Evolutionary conservation across 2,113 vertebrate genomes (phyloP).

Genomic region (Myotis brandtii): DNA sequence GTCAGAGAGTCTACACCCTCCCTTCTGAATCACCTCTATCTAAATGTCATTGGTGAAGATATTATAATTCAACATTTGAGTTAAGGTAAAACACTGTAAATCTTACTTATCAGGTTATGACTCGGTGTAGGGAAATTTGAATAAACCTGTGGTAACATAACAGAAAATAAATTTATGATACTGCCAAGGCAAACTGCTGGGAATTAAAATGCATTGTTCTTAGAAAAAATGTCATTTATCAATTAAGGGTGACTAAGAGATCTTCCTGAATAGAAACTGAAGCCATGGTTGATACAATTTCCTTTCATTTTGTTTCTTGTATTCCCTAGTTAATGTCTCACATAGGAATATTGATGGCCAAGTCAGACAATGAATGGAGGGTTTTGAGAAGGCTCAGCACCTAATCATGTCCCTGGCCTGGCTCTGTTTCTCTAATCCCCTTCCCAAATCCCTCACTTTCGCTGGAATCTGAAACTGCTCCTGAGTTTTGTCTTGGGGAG

Average conservation of each 20-base stretch:
- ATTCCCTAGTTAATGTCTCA: not conserved
- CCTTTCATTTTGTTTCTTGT: not conserved
- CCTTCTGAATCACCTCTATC: constrained; percentile 59
- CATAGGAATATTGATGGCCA: not conserved
- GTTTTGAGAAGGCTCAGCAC: not conserved
- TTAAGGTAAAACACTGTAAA: constrained; percentile 48
- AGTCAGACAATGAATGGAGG: not conserved
- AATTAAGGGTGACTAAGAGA: not conserved
- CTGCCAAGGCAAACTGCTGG: not conserved
- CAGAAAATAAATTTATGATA: constrained; percentile 2
- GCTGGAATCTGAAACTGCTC: not conserved
- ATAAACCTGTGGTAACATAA: not conserved
- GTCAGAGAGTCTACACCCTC: constrained; percentile 5
- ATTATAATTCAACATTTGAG: constrained; percentile 55
- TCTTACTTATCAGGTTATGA: constrained; percentile 27
- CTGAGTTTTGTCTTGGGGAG: not conserved
- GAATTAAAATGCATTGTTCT: constrained; percentile 1
- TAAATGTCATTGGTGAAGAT: constrained; percentile 51
- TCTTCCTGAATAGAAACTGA: not conserved
- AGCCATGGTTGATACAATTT: not conserved
- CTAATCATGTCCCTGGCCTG: not conserved
- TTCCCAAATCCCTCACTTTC: not conserved
- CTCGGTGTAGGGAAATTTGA: not conserved
- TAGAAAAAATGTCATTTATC: not conserved
- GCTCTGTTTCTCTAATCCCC: not conserved